phyloP scores from a whole-genome alignment of 2,888 invertebrate genomes.

The Drosophila incognita region DNA sequence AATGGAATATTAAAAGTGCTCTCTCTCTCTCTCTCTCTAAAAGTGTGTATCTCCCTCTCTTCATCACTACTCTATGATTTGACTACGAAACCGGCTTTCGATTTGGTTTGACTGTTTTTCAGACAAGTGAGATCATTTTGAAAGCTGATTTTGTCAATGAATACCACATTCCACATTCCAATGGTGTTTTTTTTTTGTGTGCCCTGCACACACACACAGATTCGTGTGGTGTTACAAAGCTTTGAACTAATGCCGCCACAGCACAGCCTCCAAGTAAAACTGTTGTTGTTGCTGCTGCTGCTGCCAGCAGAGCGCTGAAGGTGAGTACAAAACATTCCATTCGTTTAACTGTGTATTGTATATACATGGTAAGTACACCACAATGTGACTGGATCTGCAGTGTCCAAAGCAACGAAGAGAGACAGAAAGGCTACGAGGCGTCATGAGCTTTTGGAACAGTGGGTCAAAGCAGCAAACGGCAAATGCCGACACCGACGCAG shows the following conservation, averaged over 20 bases:
- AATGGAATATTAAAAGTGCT: slow-evolving; percentile 44
- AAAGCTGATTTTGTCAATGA: slow-evolving; percentile 86
- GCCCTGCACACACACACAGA: slow-evolving; percentile 48
- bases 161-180: slow-evolving; percentile 82
- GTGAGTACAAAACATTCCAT: slow-evolving; percentile 57
- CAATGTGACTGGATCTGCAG: slow-evolving; percentile 51
- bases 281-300: slow-evolving; percentile 28
- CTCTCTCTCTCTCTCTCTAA: neutral
- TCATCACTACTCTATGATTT: slow-evolving; percentile 71
- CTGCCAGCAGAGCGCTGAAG: slow-evolving; percentile 35
- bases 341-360: slow-evolving; percentile 31
- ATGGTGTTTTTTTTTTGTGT: slow-evolving; percentile 51
- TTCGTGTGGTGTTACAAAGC: slow-evolving; percentile 71
- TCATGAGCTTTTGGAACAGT: slow-evolving; percentile 46
- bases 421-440: slow-evolving; percentile 1
- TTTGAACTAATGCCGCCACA: slow-evolving; percentile 82
- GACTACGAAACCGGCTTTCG: slow-evolving; percentile 86
- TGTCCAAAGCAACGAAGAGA: slow-evolving; percentile 2
- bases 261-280: slow-evolving; percentile 50
- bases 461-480: slow-evolving; percentile 56
- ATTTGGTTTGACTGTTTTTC: slow-evolving; percentile 86
- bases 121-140: slow-evolving; percentile 86
- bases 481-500: slow-evolving; percentile 12
- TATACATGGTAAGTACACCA: slow-evolving; percentile 34
- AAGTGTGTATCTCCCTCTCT: neutral